phyloP scores from a whole-genome alignment of 2,888 invertebrate species.

The Cotesia congregata region DNA sequence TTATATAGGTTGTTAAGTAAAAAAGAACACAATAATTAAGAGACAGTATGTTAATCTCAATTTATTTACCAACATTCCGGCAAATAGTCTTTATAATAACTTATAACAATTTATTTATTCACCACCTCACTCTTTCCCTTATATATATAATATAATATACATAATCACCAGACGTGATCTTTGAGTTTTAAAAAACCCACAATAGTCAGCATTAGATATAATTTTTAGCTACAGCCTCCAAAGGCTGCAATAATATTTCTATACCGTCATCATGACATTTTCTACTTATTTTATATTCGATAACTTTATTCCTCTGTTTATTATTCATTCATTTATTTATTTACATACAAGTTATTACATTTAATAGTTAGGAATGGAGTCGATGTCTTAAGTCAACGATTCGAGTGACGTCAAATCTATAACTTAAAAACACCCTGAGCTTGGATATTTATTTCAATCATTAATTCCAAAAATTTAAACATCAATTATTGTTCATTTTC shows the following conservation, averaged over 20 bases:
- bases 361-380: conserved; percentile 2
- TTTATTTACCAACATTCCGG: conserved; percentile 59
- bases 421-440: conserved; percentile 6
- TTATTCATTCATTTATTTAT: background rate
- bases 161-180: conserved; percentile 7
- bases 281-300: background rate
- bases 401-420: background rate
- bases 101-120: conserved; percentile 56
- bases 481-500: background rate
- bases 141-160: conserved; percentile 38
- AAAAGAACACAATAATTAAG: conserved; percentile 25
- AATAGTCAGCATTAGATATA: conserved; percentile 29
- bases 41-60: conserved; percentile 44
- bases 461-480: background rate
- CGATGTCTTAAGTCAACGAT: conserved; percentile 17
- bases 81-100: conserved; percentile 58
- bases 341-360: background rate
- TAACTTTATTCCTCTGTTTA: background rate
- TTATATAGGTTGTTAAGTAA: background rate
- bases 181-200: background rate
- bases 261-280: background rate
- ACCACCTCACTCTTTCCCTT: conserved; percentile 23
- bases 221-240: conserved; percentile 18
- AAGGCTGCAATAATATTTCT: background rate
- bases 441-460: background rate